Evolutionary conservation across 2,113 vertebrate species (phyloP).

Genomic region (Nansenia antarctica): DNA sequence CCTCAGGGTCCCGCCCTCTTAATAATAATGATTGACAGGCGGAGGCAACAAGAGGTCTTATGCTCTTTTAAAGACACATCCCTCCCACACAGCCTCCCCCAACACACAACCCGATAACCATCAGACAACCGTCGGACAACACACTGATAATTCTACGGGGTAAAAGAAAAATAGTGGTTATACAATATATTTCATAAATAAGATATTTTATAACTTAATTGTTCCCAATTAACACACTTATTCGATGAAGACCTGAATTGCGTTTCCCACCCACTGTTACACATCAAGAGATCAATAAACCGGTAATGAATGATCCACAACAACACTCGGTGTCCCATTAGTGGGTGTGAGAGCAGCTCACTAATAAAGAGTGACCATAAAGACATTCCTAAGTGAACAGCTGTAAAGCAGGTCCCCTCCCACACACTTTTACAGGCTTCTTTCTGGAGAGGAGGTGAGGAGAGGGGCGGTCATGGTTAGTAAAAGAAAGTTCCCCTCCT

Average conservation of each 20-base stretch:
- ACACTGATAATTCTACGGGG: neutral
- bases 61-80: neutral
- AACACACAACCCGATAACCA: neutral
- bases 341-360: too few relatives aligned
- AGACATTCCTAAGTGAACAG: neutral
- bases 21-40: conserved; percentile 24
- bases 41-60: conserved; percentile 6
- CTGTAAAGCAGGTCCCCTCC: neutral
- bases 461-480: neutral
- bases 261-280: too few relatives aligned
- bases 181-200: too few relatives aligned
- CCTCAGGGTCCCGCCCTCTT: conserved; percentile 1
- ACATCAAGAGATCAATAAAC: too few relatives aligned
- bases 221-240: too few relatives aligned
- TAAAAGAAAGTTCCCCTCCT: neutral
- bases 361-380: neutral
- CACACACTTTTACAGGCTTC: neutral
- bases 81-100: neutral
- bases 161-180: too few relatives aligned
- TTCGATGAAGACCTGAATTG: too few relatives aligned
- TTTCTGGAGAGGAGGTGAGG: too few relatives aligned
- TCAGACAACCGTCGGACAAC: conserved; percentile 37
- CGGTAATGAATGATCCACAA: too few relatives aligned
- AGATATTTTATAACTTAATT: too few relatives aligned
- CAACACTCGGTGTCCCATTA: too few relatives aligned